Evolutionary conservation across 2,113 vertebrate species (phyloP), one percentile per base, ranked within the genome.

Genomic region (Pagrus major): DNA sequence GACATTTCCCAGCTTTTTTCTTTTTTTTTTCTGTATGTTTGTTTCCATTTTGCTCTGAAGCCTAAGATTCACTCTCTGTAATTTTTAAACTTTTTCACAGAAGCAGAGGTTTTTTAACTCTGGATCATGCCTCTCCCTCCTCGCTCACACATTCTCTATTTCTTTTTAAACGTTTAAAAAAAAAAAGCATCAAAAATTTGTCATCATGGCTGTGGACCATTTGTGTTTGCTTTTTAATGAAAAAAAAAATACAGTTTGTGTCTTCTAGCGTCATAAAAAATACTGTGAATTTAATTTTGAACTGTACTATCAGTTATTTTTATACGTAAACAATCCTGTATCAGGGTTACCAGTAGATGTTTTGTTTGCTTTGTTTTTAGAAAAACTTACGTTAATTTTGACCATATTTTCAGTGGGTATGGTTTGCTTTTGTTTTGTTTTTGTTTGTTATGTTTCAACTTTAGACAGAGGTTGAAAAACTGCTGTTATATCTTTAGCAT

Each of bases 271-370:
- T 92, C 87, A 92, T 87, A 81, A 93, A 68, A 92, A 95, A 96
- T 96, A 97, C 96, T 96, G 96, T 97, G 96, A 97, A 97, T 96
- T 96, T 96, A 90, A 95, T 93, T 94, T 96, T 94, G 58, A 95
- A 96, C 94, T 95, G 94, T 95, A 96, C 85, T 95, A 95, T 95
- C 94, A 95, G 95, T 95, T 95, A 92, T 76, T 93, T 94, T 94
- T 94, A 85, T 91, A 93, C 27, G 61, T 90, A 75, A 86, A 78
- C n/a, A 77, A 85, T 95, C 95, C 95, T 96, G 95, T 91, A 96
- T 96, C 94, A 95, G 95, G 94, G 95, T 91, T 85, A 88, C 81
- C 83, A 41, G 75, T 87, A 84, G 83, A 78, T 80, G 71, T 90
- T 89, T 80, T 83, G 81, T 84, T 86, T 84, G 58, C 79, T 89